Conservation (phyloP, 1,140 invertebrate genomes). For the Pogonomyrmex barbatus region DNA sequence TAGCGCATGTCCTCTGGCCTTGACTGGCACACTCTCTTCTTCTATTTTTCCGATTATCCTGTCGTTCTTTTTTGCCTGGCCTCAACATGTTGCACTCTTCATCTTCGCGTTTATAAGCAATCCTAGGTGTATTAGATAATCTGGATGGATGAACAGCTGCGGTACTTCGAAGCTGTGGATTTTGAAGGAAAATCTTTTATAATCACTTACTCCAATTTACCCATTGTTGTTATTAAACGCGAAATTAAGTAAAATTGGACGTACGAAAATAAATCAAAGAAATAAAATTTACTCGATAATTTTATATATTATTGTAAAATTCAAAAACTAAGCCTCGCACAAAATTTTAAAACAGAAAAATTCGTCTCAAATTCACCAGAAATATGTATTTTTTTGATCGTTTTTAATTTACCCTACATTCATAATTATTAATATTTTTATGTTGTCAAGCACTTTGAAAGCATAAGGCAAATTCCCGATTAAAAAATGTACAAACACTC, state of each 20-base stretch:
- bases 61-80: conserved; percentile 78
- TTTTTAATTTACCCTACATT: too few relatives aligned
- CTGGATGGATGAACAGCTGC: conserved; percentile 59
- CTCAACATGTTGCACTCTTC: conserved; percentile 61
- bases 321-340: too few relatives aligned
- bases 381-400: too few relatives aligned
- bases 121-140: conserved; percentile 73
- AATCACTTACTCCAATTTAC: not conserved
- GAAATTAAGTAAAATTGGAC: not conserved
- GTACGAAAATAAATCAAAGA: not conserved
- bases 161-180: conserved; percentile 57
- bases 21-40: conserved; percentile 82
- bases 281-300: not conserved
- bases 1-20: conserved; percentile 80
- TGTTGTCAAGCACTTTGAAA: not conserved
- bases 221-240: not conserved
- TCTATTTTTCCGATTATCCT: conserved; percentile 83
- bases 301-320: not conserved
- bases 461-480: not conserved
- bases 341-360: too few relatives aligned
- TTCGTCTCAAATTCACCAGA: too few relatives aligned
- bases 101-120: conserved; percentile 42
- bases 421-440: not conserved
- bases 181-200: not conserved
- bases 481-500: not conserved